Percentiles rank a stretch among this genome's conserved stretches.
Evolutionary conservation across 2,113 vertebrate species (phyloP).

Genomic region (Helogale parvula): DNA sequence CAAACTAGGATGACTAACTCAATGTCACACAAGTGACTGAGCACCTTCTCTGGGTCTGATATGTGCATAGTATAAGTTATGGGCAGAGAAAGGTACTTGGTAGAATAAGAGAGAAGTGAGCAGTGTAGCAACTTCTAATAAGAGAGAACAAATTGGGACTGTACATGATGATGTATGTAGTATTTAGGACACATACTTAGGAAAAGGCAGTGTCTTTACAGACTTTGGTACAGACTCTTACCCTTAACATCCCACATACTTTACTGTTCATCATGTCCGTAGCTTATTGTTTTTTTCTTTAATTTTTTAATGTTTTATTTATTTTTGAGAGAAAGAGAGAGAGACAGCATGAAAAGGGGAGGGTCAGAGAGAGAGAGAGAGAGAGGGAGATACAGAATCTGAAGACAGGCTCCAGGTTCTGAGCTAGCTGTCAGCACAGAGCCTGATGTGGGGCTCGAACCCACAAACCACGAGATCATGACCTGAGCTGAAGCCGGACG

Average conservation of each 20-base stretch:
- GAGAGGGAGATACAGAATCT: no score
- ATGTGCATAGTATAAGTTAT: no score
- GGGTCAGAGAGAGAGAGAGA: no score
- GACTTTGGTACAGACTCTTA: not conserved
- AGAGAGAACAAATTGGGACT: not conserved
- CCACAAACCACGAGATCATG: no score
- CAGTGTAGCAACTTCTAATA: not conserved
- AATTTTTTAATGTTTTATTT: no score
- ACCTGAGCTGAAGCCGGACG: no score
- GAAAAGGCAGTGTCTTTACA: not conserved
- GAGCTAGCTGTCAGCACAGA: no score
- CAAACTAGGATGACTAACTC: not conserved
- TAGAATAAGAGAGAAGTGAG: not conserved
- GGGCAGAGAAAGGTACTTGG: not conserved
- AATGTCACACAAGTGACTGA: not conserved
- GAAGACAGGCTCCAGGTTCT: no score
- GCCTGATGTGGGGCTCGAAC: no score
- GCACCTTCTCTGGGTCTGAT: not conserved
- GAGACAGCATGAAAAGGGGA: no score
- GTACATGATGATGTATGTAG: rapidly evolving
- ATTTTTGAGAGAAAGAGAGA: no score
- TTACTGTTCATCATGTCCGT: not conserved
- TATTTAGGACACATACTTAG: not conserved
- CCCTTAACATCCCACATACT: not conserved
- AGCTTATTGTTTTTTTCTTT: not conserved